These are phyloP conservation scores for Orthosia gothica DNA, from an alignment of 2,888 invertebrate genomes.

Conservation along the genomic window DNA sequence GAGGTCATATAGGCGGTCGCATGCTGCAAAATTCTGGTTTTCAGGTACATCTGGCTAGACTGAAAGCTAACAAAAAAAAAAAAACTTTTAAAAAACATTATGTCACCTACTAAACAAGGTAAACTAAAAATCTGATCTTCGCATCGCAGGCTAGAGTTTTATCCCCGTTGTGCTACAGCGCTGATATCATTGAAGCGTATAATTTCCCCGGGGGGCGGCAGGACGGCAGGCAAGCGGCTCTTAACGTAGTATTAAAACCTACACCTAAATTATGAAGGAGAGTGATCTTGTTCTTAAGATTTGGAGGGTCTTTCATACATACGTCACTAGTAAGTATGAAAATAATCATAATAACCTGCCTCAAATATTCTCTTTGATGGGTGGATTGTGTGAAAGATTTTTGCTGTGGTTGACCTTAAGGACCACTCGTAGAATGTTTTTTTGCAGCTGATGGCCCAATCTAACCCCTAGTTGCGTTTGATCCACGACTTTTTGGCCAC, in stretches of 20 bases:
- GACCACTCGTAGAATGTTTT: too few relatives aligned
- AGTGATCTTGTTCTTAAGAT: neutral
- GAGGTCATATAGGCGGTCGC: too few relatives aligned
- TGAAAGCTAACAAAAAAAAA: too few relatives aligned
- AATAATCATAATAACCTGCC: neutral
- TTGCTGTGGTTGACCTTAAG: too few relatives aligned
- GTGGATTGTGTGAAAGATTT: too few relatives aligned
- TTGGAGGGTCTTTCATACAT: neutral
- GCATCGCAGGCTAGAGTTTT: constrained; percentile 27
- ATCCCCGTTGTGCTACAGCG: constrained; percentile 6
- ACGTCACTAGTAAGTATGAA: neutral
- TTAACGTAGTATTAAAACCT: constrained; percentile 51
- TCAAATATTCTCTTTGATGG: too few relatives aligned
- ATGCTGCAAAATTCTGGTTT: too few relatives aligned
- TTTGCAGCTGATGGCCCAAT: too few relatives aligned
- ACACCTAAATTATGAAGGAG: constrained; percentile 47
- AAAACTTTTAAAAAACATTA: too few relatives aligned
- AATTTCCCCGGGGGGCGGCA: constrained; percentile 63
- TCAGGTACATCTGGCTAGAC: too few relatives aligned
- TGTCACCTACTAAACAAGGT: neutral
- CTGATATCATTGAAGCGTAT: constrained; percentile 47
- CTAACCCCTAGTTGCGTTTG: too few relatives aligned
- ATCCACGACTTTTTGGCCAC: too few relatives aligned
- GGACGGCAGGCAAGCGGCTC: constrained; percentile 11
- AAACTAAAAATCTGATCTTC: neutral